phyloP scores from a whole-genome alignment of 37 sponge, comb jelly and placozoan species.

The Chondrilla cf. caribensis region DNA sequence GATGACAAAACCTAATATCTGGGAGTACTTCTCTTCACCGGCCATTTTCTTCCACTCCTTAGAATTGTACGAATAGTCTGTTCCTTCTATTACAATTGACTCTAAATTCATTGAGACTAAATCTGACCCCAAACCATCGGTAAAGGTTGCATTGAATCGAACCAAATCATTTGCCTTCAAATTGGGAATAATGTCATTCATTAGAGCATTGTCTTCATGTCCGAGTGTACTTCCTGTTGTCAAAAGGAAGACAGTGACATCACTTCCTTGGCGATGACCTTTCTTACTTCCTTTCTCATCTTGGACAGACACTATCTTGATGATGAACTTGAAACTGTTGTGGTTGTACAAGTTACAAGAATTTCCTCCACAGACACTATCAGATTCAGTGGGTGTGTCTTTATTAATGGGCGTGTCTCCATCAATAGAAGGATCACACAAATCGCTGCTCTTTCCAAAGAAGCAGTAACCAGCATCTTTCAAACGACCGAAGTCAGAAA shows the following conservation, averaged over 20 bases:
- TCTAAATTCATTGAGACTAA: neutral
- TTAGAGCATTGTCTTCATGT: neutral
- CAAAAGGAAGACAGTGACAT: neutral
- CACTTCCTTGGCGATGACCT: neutral
- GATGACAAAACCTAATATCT: neutral
- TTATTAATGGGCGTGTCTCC: neutral
- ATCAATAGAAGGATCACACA: neutral
- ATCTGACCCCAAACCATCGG: slow-evolving; percentile 8
- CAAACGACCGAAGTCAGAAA: neutral
- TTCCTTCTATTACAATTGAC: neutral
- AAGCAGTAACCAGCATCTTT: slow-evolving; percentile 2
- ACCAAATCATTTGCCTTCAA: neutral
- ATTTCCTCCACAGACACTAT: neutral
- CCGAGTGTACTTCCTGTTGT: neutral
- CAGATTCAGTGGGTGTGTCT: neutral
- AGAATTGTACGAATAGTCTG: neutral
- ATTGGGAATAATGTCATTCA: neutral
- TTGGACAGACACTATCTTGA: neutral
- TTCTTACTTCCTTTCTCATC: neutral
- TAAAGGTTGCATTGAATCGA: slow-evolving; percentile 4
- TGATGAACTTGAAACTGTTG: neutral
- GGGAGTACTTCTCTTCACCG: neutral
- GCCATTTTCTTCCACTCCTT: slow-evolving; percentile 3
- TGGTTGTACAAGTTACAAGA: slow-evolving; percentile 13
- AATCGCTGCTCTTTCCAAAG: neutral